A percentile compares a stretch with the other conserved stretches of the same genome.
Conservation (phyloP, 2,113 vertebrate genomes). For the Dermatemys mawii region DNA sequence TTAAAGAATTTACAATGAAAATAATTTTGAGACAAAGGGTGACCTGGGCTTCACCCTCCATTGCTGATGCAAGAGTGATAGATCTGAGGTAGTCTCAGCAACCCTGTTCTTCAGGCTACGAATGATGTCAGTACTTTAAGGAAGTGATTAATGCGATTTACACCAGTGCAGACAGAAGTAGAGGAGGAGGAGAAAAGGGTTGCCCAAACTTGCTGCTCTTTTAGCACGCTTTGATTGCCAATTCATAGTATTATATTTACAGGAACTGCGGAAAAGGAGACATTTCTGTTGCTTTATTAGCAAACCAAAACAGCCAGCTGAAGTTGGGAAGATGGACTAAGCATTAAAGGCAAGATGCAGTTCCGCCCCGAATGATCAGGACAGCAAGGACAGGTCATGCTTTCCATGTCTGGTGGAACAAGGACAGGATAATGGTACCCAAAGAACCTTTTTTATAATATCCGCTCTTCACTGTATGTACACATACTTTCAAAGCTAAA, state of each 20-base stretch:
- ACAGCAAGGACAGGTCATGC: not conserved
- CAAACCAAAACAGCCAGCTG: not conserved
- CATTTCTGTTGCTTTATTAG: too few species aligned
- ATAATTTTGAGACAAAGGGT: not conserved
- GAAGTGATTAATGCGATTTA: not conserved
- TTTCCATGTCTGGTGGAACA: not conserved
- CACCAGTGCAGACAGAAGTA: not conserved
- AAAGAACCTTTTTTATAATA: not conserved
- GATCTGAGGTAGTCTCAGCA: not conserved
- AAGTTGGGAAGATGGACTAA: not conserved
- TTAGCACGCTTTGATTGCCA: not conserved
- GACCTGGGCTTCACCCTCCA: not conserved
- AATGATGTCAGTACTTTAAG: not conserved
- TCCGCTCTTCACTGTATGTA: not conserved
- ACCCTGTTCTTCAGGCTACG: not conserved
- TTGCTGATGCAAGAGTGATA: not conserved
- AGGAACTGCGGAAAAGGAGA: not conserved
- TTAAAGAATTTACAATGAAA: not conserved
- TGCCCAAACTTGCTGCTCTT: not conserved
- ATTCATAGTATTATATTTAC: not conserved
- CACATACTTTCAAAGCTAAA: not conserved
- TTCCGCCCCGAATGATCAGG: accelerated
- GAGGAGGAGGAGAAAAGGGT: not conserved
- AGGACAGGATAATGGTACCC: not conserved
- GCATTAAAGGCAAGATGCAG: not conserved